Percentiles rank a stretch among this genome's conserved stretches.
Conservation (phyloP, 2,888 invertebrate genomes). For the Chromoteleia sp. region DNA sequence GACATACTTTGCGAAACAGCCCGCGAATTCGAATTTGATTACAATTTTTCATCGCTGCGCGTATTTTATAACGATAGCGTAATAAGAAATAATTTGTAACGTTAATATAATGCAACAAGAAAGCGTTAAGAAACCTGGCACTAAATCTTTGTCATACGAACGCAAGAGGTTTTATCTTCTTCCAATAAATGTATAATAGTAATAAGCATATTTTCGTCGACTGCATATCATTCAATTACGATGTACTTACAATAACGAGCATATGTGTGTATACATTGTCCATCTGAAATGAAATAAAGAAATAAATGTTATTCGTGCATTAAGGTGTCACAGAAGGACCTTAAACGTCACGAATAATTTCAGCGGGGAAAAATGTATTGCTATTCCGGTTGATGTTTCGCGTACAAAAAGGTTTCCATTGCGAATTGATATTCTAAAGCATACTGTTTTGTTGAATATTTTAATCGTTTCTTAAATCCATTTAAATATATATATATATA, state of each 20-base stretch:
- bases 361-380: neutral
- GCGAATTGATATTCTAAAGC: neutral
- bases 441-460: neutral
- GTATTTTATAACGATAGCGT: constrained; percentile 27
- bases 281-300: constrained; percentile 5
- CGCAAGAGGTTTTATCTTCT: constrained; percentile 31
- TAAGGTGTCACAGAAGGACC: constrained; percentile 8
- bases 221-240: constrained; percentile 45
- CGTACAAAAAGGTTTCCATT: neutral
- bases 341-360: constrained; percentile 13
- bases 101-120: neutral
- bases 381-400: constrained; percentile 11
- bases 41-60: constrained; percentile 26
- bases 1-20: neutral
- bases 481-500: neutral
- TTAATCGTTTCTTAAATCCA: neutral
- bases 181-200: constrained; percentile 42
- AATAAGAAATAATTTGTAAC: constrained; percentile 12
- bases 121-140: constrained; percentile 8
- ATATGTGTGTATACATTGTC: constrained; percentile 13
- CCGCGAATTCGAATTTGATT: constrained; percentile 3
- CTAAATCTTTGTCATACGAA: constrained; percentile 29
- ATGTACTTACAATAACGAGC: constrained; percentile 20
- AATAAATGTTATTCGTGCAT: constrained; percentile 6
- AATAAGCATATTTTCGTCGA: constrained; percentile 36